phyloP scores from a whole-genome alignment of 2,113 vertebrate genomes.

The Heterotilapia buettikoferi region DNA sequence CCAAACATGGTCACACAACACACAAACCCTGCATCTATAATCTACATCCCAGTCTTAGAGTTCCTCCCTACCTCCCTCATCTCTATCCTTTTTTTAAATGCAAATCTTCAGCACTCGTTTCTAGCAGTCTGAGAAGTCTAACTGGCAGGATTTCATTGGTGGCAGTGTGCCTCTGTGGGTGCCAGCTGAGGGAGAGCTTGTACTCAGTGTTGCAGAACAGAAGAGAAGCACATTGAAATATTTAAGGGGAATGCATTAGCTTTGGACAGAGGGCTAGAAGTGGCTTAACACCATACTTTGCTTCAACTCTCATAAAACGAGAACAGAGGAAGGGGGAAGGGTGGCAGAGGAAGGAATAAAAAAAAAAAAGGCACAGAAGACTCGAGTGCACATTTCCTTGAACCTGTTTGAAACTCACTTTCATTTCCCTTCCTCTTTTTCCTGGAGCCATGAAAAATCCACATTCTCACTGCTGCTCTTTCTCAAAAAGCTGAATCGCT shows the following conservation, averaged over 20 bases:
- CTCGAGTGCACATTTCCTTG: background rate
- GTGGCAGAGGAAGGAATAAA: background rate
- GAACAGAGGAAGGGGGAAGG: background rate
- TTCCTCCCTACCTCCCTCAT: background rate
- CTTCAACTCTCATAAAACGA: slow-evolving; percentile 16
- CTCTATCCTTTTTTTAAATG: background rate
- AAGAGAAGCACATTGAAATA: slow-evolving; percentile 63
- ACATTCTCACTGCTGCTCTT: background rate
- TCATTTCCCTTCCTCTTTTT: slow-evolving; percentile 3
- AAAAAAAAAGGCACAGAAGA: background rate
- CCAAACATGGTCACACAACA: background rate
- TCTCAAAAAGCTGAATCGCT: slow-evolving; percentile 8
- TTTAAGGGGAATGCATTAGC: slow-evolving; percentile 72
- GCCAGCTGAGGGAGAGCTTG: slow-evolving; percentile 2
- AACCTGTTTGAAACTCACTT: background rate
- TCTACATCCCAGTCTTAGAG: background rate
- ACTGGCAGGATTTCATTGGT: slow-evolving; percentile 20
- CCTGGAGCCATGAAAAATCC: background rate
- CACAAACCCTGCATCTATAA: background rate
- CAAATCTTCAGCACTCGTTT: background rate
- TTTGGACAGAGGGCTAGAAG: slow-evolving; percentile 28
- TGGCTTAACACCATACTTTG: slow-evolving; percentile 2
- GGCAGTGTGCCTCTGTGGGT: slow-evolving; percentile 27
- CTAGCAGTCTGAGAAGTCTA: slow-evolving; percentile 25
- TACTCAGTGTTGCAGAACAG: slow-evolving; percentile 33